Base-by-base conservation (phyloP, 2,113 vertebrate species). In the Nothobranchius kuhntae region DNA sequence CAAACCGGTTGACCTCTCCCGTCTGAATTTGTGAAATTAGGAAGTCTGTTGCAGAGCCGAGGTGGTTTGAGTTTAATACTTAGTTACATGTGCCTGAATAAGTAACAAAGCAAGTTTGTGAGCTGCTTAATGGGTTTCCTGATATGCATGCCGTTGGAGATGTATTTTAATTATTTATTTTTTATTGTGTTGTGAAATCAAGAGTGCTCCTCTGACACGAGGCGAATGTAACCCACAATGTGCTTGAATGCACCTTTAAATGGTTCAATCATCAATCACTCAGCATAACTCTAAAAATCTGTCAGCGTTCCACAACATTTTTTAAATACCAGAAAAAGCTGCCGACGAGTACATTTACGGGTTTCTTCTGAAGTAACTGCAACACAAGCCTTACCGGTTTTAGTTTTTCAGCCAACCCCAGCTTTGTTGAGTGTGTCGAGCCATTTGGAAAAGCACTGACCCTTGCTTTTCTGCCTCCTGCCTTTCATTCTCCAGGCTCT, bases 1-100 rank as follows among this genome's bases (percentile, higher is more conserved):
- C 10, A 35, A 42, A 2, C 40, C 70, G 71, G 53, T 50, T 82
- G 66, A 35, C 36, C 30, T n/a, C 35, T 12, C 40, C 30, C 30
- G 4, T 30, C 30, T 30, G 30, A 30, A 30, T 47, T 14, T 52
- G 24, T 24, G 46, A 72, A 59, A 45, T 54, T 57, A 38, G 45
- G 2, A 45, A 42, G 54, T 55, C 60, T 57, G 61, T 48, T 89
- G 86, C 73, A 75, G 71, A 30, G 71, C 65, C 67, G 62, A 30
- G 1, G 30, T 4, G 30, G 30, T 30, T 30, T 3, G 2, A 4
- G 30, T 30, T 30, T 30, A 30, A 30, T 30, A 30, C 21, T 21
- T 21, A 21, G 21, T 21, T 21, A 21, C 21, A 21, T 21, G 21
- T 21, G 21, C 21, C 21, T 21, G 21, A 21, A 21, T 1, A 21